Evolutionary conservation across 2,797 vertebrate genomes (phyloP), one percentile per base, ranked within the genome.

Genomic region (Rousettus madagascariensis): DNA sequence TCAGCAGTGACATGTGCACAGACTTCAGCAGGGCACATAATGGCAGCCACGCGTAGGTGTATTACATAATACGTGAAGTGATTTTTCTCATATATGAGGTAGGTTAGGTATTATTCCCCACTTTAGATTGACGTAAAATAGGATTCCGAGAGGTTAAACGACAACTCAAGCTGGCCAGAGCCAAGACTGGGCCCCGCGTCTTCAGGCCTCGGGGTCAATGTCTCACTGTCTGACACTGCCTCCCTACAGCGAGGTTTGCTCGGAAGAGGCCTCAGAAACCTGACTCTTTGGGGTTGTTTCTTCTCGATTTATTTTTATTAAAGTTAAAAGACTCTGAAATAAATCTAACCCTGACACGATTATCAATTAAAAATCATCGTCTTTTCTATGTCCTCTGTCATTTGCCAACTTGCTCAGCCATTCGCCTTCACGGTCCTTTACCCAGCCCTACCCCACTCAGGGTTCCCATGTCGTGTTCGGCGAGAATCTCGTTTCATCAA

Each of bases 261-360:
- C 26, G 10, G 20, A 59, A 75, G 46, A 22, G 26, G 41, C 4
- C 10, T 90, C 43, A 13, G 30, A 17, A 59, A 59, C 26, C 26
- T 69, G 8, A 38, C 30, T 16, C 79, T 87, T 15, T 69, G 15
- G 6, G 11, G 74, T 90, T 94, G 36, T 83, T 41, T 84, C n/a
- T 86, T 33, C 38, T 82, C 83, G 8, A n/a, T 66, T 55, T 90
- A 33, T 74, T 46, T 46, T 93, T 68, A n/a, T 38, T 75, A 80
- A 63, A 85, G 72, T 71, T 55, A 85, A 95, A 82, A 89, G 49
- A 1, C n/a, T 82, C 74, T 83, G 74, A 93, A 68, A 91, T 9
- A 61, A 51, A 61, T 30, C 15, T 51, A 11, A 15, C 17, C 55
- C 77, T 75, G 46, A 74, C 5, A 87, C 90, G 92, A 79, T 55